Percentiles rank a stretch among this genome's conserved stretches.
These are phyloP conservation scores for Melikaiella ostensackeni DNA, from an alignment of 2,888 invertebrate species.

Conservation along the genomic window DNA sequence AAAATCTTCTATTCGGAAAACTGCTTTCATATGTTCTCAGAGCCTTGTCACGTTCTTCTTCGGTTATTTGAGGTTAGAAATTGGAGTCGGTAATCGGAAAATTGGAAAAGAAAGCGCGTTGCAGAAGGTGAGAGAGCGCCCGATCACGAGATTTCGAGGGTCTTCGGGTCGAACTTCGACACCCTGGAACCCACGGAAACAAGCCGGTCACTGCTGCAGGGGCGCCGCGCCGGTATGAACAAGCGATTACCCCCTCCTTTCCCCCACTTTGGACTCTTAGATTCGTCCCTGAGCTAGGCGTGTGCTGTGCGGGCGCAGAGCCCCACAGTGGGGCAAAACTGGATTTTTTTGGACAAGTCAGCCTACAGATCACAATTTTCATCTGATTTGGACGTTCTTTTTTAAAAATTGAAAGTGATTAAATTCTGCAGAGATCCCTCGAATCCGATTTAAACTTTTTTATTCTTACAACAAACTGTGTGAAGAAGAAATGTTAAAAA, in stretches of 20 bases:
- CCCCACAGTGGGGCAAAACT: too few relatives aligned
- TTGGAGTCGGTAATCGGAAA: not conserved
- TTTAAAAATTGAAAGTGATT: too few relatives aligned
- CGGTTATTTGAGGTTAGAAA: not conserved
- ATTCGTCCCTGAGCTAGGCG: conserved; percentile 24
- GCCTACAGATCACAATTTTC: too few relatives aligned
- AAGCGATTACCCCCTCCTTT: conserved; percentile 41
- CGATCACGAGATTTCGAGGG: conserved; percentile 39
- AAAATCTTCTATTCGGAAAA: conserved; percentile 55
- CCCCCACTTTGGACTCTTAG: conserved; percentile 42
- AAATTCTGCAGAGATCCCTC: too few relatives aligned
- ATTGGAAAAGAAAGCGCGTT: not conserved
- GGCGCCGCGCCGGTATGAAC: conserved; percentile 57
- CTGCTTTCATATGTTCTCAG: conserved; percentile 51
- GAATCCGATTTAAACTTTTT: too few relatives aligned
- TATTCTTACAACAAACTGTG: too few relatives aligned
- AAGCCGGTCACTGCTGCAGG: conserved; percentile 70
- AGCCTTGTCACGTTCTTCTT: conserved; percentile 41
- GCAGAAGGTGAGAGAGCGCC: not conserved
- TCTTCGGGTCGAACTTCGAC: conserved; percentile 38
- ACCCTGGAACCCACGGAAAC: conserved; percentile 63
- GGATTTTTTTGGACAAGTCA: too few relatives aligned
- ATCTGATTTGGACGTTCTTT: too few relatives aligned
- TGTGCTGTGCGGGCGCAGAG: not conserved
- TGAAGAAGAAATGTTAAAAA: too few relatives aligned